Evolutionary conservation across 2,113 vertebrate species (phyloP).

Genomic region (Urocolius indicus): DNA sequence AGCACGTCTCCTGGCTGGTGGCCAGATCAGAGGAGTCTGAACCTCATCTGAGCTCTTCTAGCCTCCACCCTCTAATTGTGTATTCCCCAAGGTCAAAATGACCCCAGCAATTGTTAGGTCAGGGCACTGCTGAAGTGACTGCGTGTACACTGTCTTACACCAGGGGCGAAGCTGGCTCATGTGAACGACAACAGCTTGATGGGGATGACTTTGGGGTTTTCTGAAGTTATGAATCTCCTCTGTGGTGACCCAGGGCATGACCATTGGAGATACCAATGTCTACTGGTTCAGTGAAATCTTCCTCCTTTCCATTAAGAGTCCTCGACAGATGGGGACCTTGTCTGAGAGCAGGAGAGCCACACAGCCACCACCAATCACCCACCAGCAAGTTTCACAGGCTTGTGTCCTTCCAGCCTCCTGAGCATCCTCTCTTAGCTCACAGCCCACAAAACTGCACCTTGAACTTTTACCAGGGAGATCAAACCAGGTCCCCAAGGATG

Average conservation of each 20-base stretch:
- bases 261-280: neutral
- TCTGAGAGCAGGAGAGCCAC: neutral
- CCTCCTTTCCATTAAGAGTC: neutral
- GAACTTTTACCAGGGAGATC: neutral
- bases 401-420: neutral
- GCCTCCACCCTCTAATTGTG: neutral
- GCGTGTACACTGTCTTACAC: rapidly evolving
- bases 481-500: neutral
- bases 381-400: neutral
- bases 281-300: neutral
- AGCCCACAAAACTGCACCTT: neutral
- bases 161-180: neutral
- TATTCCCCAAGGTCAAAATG: neutral
- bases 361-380: neutral
- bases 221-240: neutral
- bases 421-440: neutral
- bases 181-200: rapidly evolving
- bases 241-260: rapidly evolving
- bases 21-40: neutral
- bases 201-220: neutral
- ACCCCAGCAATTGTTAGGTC: neutral
- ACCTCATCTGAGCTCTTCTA: neutral
- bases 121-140: neutral
- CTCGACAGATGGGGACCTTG: neutral
- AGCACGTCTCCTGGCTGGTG: constrained; percentile 50